A percentile compares a stretch with the other conserved stretches of the same genome.
Evolutionary conservation across 2,113 vertebrate species (phyloP).

Genomic region (Butorides virescens): DNA sequence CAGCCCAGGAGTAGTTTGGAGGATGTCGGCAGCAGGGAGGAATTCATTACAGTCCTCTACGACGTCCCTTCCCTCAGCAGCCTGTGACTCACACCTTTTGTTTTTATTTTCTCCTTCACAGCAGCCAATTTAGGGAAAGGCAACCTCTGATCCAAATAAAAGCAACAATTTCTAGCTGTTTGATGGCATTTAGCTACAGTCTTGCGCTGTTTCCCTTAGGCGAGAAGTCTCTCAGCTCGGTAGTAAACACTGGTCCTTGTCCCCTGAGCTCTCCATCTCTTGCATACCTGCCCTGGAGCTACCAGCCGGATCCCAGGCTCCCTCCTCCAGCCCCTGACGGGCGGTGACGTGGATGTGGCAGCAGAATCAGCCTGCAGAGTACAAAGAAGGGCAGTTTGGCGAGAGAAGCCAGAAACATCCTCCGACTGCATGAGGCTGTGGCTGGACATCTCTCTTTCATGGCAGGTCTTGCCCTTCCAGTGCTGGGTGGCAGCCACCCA

Average conservation of each 20-base stretch:
- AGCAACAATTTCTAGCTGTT: conserved; percentile 9
- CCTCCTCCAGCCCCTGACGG: rapidly evolving
- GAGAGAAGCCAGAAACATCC: not conserved
- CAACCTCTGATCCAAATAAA: conserved; percentile 46
- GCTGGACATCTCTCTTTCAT: not conserved
- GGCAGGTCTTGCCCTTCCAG: rapidly evolving
- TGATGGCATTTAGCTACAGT: not conserved
- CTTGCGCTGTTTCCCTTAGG: not conserved
- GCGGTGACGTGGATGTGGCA: not conserved
- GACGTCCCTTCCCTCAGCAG: not conserved
- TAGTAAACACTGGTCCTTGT: not conserved
- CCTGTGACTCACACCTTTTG: conserved; percentile 37
- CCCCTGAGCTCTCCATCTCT: not conserved
- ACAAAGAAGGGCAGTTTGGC: rapidly evolving
- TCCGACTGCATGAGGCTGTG: not conserved
- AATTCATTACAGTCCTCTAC: not conserved
- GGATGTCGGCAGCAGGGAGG: not conserved
- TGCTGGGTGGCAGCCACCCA: rapidly evolving
- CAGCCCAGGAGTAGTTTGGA: not conserved
- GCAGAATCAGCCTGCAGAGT: not conserved
- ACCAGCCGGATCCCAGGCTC: not conserved
- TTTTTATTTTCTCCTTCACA: conserved; percentile 34
- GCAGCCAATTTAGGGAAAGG: conserved; percentile 7
- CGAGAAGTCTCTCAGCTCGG: not conserved
- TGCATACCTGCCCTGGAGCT: not conserved